Conservation (phyloP, 2,888 invertebrate genomes). For the Ellobium chinense region DNA sequence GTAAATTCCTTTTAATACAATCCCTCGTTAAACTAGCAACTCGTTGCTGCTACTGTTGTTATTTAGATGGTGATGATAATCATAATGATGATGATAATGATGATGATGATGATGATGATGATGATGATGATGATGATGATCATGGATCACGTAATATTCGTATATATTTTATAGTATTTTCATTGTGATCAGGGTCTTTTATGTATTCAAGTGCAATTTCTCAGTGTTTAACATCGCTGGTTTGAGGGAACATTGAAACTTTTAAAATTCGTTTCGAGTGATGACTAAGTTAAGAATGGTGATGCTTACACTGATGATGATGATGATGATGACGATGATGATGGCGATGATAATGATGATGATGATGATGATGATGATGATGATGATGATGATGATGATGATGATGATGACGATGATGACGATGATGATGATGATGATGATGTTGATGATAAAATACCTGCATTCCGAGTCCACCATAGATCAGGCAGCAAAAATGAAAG, state of each 20-base stretch:
- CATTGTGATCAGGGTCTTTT: too few species aligned
- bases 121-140: too few species aligned
- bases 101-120: too few species aligned
- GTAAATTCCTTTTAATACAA: too few species aligned
- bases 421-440: background rate
- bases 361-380: background rate
- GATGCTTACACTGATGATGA: background rate
- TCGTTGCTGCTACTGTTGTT: too few species aligned
- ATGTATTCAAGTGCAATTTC: too few species aligned
- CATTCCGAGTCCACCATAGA: conserved; percentile 3
- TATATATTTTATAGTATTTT: too few species aligned
- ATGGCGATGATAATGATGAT: background rate
- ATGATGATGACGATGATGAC: background rate
- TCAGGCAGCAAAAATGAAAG: background rate
- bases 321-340: background rate
- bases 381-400: background rate
- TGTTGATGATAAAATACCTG: too few species aligned
- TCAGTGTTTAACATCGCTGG: background rate
- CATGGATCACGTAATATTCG: too few species aligned
- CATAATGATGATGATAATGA: too few species aligned
- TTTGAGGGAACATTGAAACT: background rate
- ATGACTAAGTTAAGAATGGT: background rate
- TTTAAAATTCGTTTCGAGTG: background rate
- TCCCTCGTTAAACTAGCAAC: too few species aligned
- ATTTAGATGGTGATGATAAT: too few species aligned